Percentiles rank a stretch among this genome's conserved stretches.
Conservation (phyloP, 2,888 invertebrate genomes). For the Noctua pronuba region DNA sequence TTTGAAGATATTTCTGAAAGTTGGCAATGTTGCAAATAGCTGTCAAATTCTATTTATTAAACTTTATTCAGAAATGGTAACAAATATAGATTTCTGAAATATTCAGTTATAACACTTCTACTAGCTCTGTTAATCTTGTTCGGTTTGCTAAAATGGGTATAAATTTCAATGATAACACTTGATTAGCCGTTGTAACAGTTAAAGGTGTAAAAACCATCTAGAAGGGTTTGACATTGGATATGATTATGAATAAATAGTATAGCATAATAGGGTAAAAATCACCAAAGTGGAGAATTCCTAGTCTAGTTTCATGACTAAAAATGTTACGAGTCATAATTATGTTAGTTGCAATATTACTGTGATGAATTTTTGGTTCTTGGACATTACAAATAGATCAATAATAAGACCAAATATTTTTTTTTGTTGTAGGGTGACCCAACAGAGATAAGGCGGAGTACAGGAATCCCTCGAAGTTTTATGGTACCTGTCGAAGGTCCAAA, state of each 20-base stretch:
- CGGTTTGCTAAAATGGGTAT: not conserved
- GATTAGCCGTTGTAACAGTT: not conserved
- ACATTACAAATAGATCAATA: not conserved
- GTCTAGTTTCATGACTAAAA: not conserved
- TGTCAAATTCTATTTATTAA: too few species aligned
- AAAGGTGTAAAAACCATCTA: too few species aligned
- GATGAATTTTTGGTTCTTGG: not conserved
- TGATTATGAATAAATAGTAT: not conserved
- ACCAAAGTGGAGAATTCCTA: not conserved
- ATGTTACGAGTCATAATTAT: not conserved
- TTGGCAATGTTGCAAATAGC: too few species aligned
- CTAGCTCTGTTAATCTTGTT: not conserved
- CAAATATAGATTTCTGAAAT: not conserved
- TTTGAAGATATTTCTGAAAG: not conserved
- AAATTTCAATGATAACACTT: not conserved
- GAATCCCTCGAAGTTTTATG: conserved; percentile 99
- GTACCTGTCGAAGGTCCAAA: conserved; percentile 97
- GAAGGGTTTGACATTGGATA: not conserved
- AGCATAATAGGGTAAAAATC: not conserved
- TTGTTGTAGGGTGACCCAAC: conserved; percentile 89
- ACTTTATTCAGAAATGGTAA: not conserved
- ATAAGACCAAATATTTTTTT: not conserved
- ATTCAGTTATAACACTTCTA: not conserved
- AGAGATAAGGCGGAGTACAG: conserved; percentile 98
- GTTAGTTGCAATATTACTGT: not conserved